phyloP scores from a whole-genome alignment of 2,888 invertebrate genomes.

The Drosophila crucigera region DNA sequence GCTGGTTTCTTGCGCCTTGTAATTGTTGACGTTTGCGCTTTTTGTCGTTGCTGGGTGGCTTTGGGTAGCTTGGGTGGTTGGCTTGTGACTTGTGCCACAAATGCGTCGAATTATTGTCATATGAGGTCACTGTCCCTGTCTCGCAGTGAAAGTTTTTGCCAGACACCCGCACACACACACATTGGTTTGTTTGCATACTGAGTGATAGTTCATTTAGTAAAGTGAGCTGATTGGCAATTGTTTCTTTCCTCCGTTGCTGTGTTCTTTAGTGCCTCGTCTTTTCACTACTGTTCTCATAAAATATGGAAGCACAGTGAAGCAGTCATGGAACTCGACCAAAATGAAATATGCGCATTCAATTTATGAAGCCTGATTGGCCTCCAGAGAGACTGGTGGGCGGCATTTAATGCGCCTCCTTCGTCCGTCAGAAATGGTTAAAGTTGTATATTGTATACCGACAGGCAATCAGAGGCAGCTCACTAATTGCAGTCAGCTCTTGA shows the following conservation, averaged over 20 bases:
- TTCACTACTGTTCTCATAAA: constrained; percentile 61
- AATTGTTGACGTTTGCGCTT: constrained; percentile 81
- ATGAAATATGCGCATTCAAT: constrained; percentile 66
- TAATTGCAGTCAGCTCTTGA: constrained; percentile 18
- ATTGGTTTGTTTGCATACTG: constrained; percentile 25
- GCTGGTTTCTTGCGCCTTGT: constrained; percentile 25
- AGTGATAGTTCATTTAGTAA: constrained; percentile 22
- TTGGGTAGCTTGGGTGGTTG: constrained; percentile 4
- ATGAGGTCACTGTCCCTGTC: constrained; percentile 79
- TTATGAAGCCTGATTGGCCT: constrained; percentile 72
- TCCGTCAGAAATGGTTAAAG: constrained; percentile 35
- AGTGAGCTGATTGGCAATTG: constrained; percentile 23
- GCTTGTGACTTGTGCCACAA: constrained; percentile 64
- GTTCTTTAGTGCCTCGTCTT: constrained; percentile 1
- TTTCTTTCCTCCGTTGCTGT: constrained; percentile 17
- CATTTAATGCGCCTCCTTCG: not conserved
- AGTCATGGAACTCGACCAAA: constrained; percentile 46
- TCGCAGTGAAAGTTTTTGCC: constrained; percentile 71
- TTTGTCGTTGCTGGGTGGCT: constrained; percentile 38
- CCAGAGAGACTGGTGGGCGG: constrained; percentile 24
- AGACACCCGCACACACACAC: constrained; percentile 13
- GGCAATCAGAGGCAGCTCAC: constrained; percentile 26
- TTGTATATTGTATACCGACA: constrained; percentile 36
- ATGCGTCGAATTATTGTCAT: constrained; percentile 81
- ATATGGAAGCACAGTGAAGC: constrained; percentile 58